phyloP scores from a whole-genome alignment of 2,113 vertebrate species.

The Malurus elegans region DNA sequence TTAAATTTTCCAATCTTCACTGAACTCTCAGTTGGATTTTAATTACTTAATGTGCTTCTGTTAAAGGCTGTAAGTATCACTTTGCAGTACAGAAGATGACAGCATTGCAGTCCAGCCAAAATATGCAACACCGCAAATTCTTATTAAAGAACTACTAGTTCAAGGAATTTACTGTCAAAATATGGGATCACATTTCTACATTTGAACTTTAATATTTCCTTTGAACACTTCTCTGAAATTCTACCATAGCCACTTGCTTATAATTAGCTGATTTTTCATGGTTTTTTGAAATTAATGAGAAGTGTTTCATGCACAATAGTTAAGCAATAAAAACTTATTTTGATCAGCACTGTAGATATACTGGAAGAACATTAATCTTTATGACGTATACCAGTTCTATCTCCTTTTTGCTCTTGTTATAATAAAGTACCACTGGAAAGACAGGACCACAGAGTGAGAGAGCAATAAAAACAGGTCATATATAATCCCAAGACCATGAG shows the following conservation, averaged over 20 bases:
- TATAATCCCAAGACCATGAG: not conserved
- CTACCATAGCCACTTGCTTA: not conserved
- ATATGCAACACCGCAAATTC: not conserved
- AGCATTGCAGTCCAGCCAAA: not conserved
- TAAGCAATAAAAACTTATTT: not conserved
- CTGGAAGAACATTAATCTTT: not conserved
- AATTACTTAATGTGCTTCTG: not conserved
- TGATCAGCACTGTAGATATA: not conserved
- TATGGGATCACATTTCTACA: not conserved
- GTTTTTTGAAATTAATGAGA: not conserved
- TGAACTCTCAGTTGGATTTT: not conserved
- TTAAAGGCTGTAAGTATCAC: not conserved
- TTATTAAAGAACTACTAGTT: not conserved
- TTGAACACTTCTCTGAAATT: not conserved
- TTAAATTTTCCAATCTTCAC: not conserved
- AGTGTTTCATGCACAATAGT: not conserved
- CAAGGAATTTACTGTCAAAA: not conserved
- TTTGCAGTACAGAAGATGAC: not conserved
- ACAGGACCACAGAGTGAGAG: not conserved
- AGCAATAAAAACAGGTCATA: not conserved
- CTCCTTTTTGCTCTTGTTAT: not conserved
- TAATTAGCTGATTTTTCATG: not conserved
- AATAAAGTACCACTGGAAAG: not conserved
- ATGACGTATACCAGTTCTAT: not conserved
- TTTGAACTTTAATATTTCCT: not conserved